phyloP scores from a whole-genome alignment of 2,888 invertebrate species.

The Sesia bembeciformis region DNA sequence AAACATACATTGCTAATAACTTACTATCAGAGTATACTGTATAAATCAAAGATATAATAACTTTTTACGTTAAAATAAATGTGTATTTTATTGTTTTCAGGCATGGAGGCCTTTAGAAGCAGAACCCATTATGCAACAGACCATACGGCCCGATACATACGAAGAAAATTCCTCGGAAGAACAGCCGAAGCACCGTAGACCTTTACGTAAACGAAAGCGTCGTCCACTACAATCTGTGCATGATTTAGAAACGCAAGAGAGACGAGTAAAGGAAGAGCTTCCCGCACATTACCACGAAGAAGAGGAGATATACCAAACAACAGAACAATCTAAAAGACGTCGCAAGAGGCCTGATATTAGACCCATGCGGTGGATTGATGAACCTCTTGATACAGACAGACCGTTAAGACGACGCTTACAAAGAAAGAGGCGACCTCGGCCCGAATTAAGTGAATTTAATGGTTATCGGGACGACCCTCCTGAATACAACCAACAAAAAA shows the following conservation, averaged over 20 bases:
- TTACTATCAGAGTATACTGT: too few relatives aligned
- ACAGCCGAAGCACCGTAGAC: slow-evolving; percentile 53
- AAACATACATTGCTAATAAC: too few relatives aligned
- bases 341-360: slow-evolving; percentile 41
- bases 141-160: slow-evolving; percentile 35
- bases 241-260: slow-evolving; percentile 28
- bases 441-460: neutral
- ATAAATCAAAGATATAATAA: neutral
- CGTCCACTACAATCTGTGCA: slow-evolving; percentile 49
- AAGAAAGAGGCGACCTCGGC: slow-evolving; percentile 41
- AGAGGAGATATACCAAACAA: slow-evolving; percentile 21
- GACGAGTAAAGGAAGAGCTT: slow-evolving; percentile 27
- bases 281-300: slow-evolving; percentile 24
- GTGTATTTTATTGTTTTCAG: slow-evolving; percentile 43
- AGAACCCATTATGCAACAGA: slow-evolving; percentile 27
- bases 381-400: slow-evolving; percentile 37
- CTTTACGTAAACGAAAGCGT: slow-evolving; percentile 75
- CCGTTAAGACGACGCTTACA: slow-evolving; percentile 44
- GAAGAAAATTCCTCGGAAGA: slow-evolving; percentile 40
- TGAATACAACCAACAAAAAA: too few relatives aligned
- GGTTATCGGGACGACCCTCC: neutral
- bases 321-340: slow-evolving; percentile 37
- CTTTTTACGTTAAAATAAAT: neutral
- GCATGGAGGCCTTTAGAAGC: slow-evolving; percentile 64
- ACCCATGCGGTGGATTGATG: slow-evolving; percentile 48